Percentiles rank a stretch among this genome's conserved stretches.
Conservation (phyloP, 2,797 vertebrate species). For the Simalia tracyae region DNA sequence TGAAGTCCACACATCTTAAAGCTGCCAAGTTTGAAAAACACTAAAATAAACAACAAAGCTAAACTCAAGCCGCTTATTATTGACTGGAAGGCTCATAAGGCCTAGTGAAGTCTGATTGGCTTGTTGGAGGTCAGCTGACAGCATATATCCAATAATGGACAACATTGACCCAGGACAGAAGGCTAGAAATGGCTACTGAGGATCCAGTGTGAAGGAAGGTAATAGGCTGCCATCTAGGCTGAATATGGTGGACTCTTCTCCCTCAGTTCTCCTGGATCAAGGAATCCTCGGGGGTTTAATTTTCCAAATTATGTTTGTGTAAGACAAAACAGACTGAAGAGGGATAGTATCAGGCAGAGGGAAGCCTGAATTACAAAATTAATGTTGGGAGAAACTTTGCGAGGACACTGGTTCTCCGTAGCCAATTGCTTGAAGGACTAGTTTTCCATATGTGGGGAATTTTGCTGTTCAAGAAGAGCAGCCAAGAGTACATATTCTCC, state of each 20-base stretch:
- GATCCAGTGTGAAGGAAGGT: background rate
- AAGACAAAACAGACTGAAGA: background rate
- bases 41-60: too few relatives aligned
- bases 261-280: background rate
- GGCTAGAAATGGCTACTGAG: background rate
- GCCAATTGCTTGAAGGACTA: background rate
- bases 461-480: background rate
- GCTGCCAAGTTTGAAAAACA: too few relatives aligned
- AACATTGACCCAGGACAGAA: background rate
- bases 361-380: background rate
- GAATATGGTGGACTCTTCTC: background rate
- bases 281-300: background rate
- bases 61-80: too few relatives aligned
- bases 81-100: background rate
- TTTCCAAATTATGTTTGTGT: background rate
- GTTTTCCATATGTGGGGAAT: background rate
- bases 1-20: too few relatives aligned
- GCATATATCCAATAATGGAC: background rate
- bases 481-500: background rate
- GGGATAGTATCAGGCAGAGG: background rate
- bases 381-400: background rate
- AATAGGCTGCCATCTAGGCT: background rate
- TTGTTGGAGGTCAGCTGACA: background rate
- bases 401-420: background rate
- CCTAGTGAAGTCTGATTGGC: background rate